These are phyloP conservation scores for Aquatica leii DNA, from an alignment of 2,888 invertebrate species.

Conservation along the genomic window DNA sequence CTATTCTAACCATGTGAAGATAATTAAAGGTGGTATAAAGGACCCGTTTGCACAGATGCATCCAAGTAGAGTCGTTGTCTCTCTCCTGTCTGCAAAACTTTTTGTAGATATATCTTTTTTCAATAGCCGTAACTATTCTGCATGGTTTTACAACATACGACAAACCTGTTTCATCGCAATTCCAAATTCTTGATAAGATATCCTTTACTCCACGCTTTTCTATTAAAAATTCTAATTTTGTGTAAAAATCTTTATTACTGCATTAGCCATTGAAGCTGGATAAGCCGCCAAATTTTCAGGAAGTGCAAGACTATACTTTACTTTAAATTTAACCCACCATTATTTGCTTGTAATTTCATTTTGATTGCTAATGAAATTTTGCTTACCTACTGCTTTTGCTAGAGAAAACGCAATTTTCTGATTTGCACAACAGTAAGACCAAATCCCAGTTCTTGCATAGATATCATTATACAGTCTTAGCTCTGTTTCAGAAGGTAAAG, in stretches of 20 bases:
- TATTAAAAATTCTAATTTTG: not conserved
- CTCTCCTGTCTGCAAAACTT: not conserved
- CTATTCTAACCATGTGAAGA: constrained; percentile 17
- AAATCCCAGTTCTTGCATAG: no score
- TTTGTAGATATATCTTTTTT: constrained; percentile 1
- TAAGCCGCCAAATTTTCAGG: not conserved
- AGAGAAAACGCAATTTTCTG: no score
- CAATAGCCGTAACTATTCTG: not conserved
- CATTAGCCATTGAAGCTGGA: not conserved
- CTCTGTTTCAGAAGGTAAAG: no score
- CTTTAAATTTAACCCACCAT: not conserved
- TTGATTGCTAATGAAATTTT: not conserved
- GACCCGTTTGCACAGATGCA: constrained; percentile 16
- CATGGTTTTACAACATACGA: not conserved
- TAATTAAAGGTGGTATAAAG: constrained; percentile 17
- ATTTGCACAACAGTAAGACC: no score
- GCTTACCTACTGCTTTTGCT: not conserved
- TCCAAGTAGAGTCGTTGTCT: constrained; percentile 7
- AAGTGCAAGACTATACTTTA: not conserved
- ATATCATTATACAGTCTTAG: no score
- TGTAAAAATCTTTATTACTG: not conserved
- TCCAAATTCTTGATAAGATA: no score
- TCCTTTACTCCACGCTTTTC: not conserved
- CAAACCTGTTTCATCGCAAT: no score
- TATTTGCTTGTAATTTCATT: not conserved